Percentiles rank a stretch among this genome's conserved stretches.
Conservation (phyloP, 2,113 vertebrate species). For the Grammatotria lemairii region DNA sequence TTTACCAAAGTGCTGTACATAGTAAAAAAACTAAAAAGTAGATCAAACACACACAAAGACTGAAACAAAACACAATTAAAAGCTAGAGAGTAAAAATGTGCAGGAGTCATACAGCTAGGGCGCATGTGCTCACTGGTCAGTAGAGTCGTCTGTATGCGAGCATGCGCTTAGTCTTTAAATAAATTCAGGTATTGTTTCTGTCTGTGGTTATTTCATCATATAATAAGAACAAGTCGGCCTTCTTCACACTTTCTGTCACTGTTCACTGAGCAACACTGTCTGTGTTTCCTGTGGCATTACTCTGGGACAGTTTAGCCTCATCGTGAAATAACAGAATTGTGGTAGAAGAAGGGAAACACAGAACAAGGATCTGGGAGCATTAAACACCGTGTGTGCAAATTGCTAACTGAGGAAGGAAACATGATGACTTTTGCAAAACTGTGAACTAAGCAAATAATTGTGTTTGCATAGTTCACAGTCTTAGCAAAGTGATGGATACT, state of each 20-base stretch:
- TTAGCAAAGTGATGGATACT: not conserved
- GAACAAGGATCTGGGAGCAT: not conserved
- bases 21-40: not conserved
- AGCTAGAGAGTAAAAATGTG: not conserved
- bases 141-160: not conserved
- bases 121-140: not conserved
- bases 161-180: not conserved
- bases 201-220: slow-evolving; percentile 1
- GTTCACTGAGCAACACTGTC: not conserved
- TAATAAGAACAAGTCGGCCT: not conserved
- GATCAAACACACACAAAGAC: not conserved
- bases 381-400: not conserved
- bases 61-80: not conserved
- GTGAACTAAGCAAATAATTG: not conserved
- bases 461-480: not conserved
- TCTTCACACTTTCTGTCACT: not conserved
- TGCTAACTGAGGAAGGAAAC: not conserved
- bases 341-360: not conserved
- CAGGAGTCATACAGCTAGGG: not conserved
- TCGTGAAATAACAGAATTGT: slow-evolving; percentile 30
- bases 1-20: not conserved
- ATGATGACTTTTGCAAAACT: not conserved
- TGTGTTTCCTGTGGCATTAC: not conserved
- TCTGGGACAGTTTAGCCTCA: not conserved
- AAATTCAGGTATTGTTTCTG: not conserved